These are phyloP conservation scores for Sandelia bainsii DNA, from an alignment of 2,797 vertebrate species.

Conservation along the genomic window DNA sequence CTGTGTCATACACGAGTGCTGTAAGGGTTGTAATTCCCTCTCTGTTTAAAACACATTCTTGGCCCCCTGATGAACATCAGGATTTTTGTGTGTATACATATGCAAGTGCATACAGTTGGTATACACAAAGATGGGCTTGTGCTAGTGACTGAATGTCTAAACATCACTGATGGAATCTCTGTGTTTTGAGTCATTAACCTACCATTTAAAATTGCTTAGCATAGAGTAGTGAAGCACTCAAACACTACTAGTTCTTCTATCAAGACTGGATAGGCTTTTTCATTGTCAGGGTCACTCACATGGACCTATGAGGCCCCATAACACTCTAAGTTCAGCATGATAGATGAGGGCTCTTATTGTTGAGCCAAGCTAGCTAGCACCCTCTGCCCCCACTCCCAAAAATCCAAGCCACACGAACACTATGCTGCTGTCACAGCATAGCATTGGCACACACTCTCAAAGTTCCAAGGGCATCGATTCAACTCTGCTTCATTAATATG, in stretches of 20 bases:
- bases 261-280: conserved; percentile 60
- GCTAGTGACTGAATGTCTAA: conserved; percentile 18
- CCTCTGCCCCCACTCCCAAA: conserved; percentile 27
- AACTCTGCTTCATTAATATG: conserved; percentile 84
- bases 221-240: conserved; percentile 32
- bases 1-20: conserved; percentile 66
- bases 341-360: conserved; percentile 74
- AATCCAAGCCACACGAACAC: conserved; percentile 53
- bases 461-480: conserved; percentile 85
- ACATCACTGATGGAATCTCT: conserved; percentile 30
- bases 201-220: conserved; percentile 57
- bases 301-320: conserved; percentile 65
- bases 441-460: conserved; percentile 67
- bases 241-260: conserved; percentile 40
- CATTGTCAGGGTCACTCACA: conserved; percentile 65
- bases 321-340: conserved; percentile 65
- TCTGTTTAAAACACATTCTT: conserved; percentile 59
- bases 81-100: conserved; percentile 49
- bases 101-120: conserved; percentile 14
- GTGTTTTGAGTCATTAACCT: conserved; percentile 53
- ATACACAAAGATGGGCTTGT: conserved; percentile 22
- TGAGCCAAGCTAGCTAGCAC: conserved; percentile 50
- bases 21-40: conserved; percentile 62
- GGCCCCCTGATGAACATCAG: conserved; percentile 63
- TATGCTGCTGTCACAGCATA: conserved; percentile 66